Base-by-base conservation (phyloP, 2,797 vertebrate genomes). In the Labroides dimidiatus region DNA sequence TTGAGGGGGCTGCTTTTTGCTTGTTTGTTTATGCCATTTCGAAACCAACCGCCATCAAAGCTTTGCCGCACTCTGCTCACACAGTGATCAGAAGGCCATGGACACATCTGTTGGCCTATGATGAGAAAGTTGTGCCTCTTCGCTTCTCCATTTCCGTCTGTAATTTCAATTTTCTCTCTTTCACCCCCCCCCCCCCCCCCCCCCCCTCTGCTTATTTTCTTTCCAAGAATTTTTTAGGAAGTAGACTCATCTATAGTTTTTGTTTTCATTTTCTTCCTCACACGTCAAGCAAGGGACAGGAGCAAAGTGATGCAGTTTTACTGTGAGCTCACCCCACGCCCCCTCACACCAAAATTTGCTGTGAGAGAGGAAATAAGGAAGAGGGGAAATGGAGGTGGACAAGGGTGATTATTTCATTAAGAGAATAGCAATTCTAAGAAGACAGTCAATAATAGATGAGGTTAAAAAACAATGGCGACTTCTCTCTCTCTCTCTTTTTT, bases 391-490 rank as follows among this genome's bases (percentile, higher is more conserved):
- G 8, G 45, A 64, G 44, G 53, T 75, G 52, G 67, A 73, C 61
- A 63, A 55, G 53, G 78, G 56, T 56, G 43, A 87, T 88, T 89
- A 89, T 88, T 84, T 86, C 84, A 89, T 85, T 89, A 72, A 73
- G 54, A 81, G 64, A 84, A 81, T 71, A 57, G 66, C 74, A 80
- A 48, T 78, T 82, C 74, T 82, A 85, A 59, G 71, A 78, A 86
- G 79, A 80, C 75, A 61, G 71, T 89, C 86, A 89, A 88, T 89
- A 89, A 86, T 84, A 79, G 76, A 84, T 85, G 77, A 76, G 68
- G 81, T 90, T 87, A 78, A 87, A 90, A 91, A 89, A 89, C 86
- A 84, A 84, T 73, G 58, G 58, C 57, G 69, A 69, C 84, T 88
- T 80, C 82, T 70, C 55, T 80, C n/a, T n/a, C n/a, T n/a, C n/a